Evolutionary conservation across 2,113 vertebrate species (phyloP).

Genomic region (Mobula hypostoma): DNA sequence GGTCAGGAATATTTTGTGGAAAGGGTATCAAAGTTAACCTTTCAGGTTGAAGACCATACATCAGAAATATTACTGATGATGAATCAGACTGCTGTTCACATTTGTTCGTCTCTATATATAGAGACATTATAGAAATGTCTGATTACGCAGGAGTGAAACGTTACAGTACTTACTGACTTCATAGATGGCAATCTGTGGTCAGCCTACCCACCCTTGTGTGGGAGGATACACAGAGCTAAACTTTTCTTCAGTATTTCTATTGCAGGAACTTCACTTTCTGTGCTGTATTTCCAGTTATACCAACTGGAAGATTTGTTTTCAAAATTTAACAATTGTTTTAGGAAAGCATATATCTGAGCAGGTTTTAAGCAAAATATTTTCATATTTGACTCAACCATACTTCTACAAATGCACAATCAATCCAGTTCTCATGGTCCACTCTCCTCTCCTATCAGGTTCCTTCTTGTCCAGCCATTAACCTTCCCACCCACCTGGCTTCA

Average conservation of each 20-base stretch:
- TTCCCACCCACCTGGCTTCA: too few relatives aligned
- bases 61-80: background rate
- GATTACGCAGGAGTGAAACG: slow-evolving; percentile 32
- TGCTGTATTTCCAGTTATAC: background rate
- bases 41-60: too few relatives aligned
- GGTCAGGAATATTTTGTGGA: too few relatives aligned
- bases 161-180: slow-evolving; percentile 36
- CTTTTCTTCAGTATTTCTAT: background rate
- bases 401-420: background rate
- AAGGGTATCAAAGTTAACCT: too few relatives aligned
- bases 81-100: background rate
- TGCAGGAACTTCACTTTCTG: background rate
- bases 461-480: too few relatives aligned
- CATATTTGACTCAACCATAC: too few relatives aligned
- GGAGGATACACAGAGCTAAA: slow-evolving; percentile 2
- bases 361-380: background rate
- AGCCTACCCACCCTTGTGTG: slow-evolving; percentile 33
- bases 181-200: slow-evolving; percentile 33
- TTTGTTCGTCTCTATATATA: slow-evolving; percentile 23
- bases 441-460: too few relatives aligned
- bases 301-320: background rate
- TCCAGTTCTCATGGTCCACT: background rate
- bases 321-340: background rate
- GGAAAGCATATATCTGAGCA: background rate
- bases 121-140: slow-evolving; percentile 27